These are phyloP conservation scores for Oryzias dopingdopingensis DNA, from an alignment of 2,797 vertebrate genomes.

Conservation along the genomic window DNA sequence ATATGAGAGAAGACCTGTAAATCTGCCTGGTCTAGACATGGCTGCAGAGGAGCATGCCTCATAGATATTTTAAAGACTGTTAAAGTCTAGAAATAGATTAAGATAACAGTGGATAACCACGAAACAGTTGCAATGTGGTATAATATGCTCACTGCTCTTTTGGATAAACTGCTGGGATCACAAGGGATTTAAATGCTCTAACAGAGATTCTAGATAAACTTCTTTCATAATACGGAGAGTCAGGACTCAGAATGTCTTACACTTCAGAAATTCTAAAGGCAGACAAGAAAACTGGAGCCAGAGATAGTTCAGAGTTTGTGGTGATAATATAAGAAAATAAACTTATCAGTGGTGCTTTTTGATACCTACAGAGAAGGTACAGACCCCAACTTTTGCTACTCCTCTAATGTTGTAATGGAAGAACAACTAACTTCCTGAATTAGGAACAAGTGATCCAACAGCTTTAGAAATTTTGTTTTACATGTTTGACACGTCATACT, in stretches of 20 bases:
- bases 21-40: constrained; percentile 5
- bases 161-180: constrained; percentile 7
- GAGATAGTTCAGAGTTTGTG: not conserved
- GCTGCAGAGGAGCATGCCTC: constrained; percentile 2
- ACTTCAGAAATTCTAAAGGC: not conserved
- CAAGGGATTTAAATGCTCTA: constrained; percentile 7
- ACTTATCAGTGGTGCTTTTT: too few relatives aligned
- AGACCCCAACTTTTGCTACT: constrained; percentile 16
- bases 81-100: constrained; percentile 13
- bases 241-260: not conserved
- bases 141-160: not conserved
- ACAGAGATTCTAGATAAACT: constrained; percentile 4
- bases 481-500: constrained; percentile 68
- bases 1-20: constrained; percentile 1
- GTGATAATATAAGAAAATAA: too few relatives aligned
- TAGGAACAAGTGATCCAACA: constrained; percentile 70
- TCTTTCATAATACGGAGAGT: constrained; percentile 1
- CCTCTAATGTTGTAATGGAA: constrained; percentile 19
- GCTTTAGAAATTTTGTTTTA: constrained; percentile 76
- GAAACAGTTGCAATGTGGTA: constrained; percentile 11
- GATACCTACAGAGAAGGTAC: not conserved
- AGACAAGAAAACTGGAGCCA: not conserved
- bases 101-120: constrained; percentile 11
- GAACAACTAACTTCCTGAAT: constrained; percentile 35
- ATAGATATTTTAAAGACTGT: constrained; percentile 8